Evolutionary conservation across 2,113 vertebrate genomes (phyloP), one percentile per base, ranked within the genome.

Genomic region (Leucopsar rothschildi): DNA sequence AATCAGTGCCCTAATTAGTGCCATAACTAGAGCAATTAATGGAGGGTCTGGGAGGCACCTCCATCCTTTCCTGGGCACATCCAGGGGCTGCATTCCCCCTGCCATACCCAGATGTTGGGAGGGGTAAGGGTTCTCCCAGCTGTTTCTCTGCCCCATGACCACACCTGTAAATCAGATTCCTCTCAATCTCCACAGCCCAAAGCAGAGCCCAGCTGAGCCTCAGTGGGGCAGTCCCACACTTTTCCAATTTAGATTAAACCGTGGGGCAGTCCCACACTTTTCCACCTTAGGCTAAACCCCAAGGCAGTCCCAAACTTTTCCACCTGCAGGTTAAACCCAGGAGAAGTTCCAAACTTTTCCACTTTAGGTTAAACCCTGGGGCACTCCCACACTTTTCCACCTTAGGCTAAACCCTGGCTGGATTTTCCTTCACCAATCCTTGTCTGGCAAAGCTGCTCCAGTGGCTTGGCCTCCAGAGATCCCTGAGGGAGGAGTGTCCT

Each of bases 401-500:
- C 53, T 39, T 8, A 21, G 55, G 15, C 22, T 23, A 59, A 71
- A 50, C 20, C 42, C 52, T 1, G 3, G 44, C 49, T 44, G 15
- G n/a, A 4, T 55, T 88, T 60, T 18, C 44, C n/a, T 39, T 60
- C 24, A 10, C 4, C 37, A 13, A 0, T 5, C 12, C 82, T 45
- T 25, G 70, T 3, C 9, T 21, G 60, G 42, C 23, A 24, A 11
- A 40, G 42, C n/a, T 12, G 8, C 12, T 61, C 29, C 77, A 4
- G 35, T 9, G 61, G 12, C 53, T 64, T 12, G 49, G 55, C 3
- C 29, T 40, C 5, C 57, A 9, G 22, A 79, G 22, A 39, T 68
- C 66, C 8, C 0, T 0, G 23, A 61, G 52, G 82, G 71, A 8
- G 4, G 44, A 35, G 3, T 6, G 10, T 40, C 78, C 90, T 12